A percentile compares a stretch with the other conserved stretches of the same genome.
Evolutionary conservation across 2,888 invertebrate species (phyloP).

Genomic region (Entomobrya proxima): DNA sequence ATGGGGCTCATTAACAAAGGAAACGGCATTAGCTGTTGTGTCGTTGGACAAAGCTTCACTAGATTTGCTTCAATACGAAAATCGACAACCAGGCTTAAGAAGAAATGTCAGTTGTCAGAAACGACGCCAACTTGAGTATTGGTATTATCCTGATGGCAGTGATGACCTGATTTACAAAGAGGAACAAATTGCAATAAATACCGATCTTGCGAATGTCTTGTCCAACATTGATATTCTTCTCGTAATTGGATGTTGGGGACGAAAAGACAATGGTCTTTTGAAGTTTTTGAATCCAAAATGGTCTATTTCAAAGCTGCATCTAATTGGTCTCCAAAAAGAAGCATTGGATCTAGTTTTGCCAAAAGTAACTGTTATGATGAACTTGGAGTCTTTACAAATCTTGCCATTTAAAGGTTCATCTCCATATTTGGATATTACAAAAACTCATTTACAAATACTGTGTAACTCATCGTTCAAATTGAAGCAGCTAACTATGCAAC

Average conservation of each 20-base stretch:
- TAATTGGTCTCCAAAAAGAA: slow-evolving; percentile 58
- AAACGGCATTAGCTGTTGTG: slow-evolving; percentile 36
- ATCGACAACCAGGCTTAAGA: neutral
- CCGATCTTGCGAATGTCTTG: neutral
- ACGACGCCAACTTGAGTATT: slow-evolving; percentile 57
- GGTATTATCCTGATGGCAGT: slow-evolving; percentile 65
- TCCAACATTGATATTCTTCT: slow-evolving; percentile 11
- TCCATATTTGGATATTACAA: slow-evolving; percentile 43
- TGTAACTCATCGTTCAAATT: slow-evolving; percentile 63
- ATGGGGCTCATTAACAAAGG: slow-evolving; percentile 13
- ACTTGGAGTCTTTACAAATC: slow-evolving; percentile 57
- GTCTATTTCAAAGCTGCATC: slow-evolving; percentile 24
- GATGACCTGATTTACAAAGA: slow-evolving; percentile 52
- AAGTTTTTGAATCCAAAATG: slow-evolving; percentile 56
- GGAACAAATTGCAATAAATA: neutral
- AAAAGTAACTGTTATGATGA: slow-evolving; percentile 58
- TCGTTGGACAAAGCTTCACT: slow-evolving; percentile 33
- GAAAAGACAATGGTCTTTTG: slow-evolving; percentile 58
- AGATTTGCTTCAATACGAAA: slow-evolving; percentile 51
- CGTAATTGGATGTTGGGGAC: slow-evolving; percentile 61
- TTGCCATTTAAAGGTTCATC: slow-evolving; percentile 41
- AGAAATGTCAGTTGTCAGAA: slow-evolving; percentile 37
- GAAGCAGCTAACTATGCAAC: slow-evolving; percentile 32
- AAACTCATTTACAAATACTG: slow-evolving; percentile 65
- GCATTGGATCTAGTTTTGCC: slow-evolving; percentile 58